Percentiles rank a stretch among this genome's conserved stretches.
These are phyloP conservation scores for Dryadula phaetusa DNA, from an alignment of 2,888 invertebrate genomes.

Conservation along the genomic window DNA sequence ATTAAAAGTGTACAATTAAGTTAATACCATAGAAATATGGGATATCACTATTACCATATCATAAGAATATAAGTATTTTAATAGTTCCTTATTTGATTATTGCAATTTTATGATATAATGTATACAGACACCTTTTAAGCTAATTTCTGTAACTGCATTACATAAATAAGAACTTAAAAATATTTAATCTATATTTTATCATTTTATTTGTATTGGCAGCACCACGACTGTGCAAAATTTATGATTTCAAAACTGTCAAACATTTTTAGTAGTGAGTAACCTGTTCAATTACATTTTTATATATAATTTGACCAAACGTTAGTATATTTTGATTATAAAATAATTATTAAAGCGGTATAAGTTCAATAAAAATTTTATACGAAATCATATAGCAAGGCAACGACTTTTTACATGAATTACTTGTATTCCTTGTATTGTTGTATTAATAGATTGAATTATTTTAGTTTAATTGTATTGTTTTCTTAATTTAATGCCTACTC, in stretches of 20 bases:
- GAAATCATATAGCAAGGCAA: background rate
- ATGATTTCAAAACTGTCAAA: constrained; percentile 16
- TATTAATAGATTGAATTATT: constrained; percentile 18
- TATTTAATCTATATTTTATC: background rate
- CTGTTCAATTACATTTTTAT: constrained; percentile 1
- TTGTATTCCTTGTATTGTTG: background rate
- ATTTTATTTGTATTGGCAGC: constrained; percentile 6
- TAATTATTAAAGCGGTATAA: background rate
- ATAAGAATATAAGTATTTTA: too few relatives aligned
- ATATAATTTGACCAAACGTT: constrained; percentile 1
- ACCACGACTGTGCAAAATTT: constrained; percentile 16
- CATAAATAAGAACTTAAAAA: background rate
- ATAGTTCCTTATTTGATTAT: too few relatives aligned
- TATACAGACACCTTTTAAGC: too few relatives aligned
- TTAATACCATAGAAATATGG: too few relatives aligned
- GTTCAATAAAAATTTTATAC: background rate
- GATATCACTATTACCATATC: too few relatives aligned
- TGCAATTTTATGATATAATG: too few relatives aligned
- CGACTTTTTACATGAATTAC: background rate
- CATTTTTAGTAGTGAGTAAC: constrained; percentile 19
- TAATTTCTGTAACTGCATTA: background rate
- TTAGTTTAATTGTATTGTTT: background rate
- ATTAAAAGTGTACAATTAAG: too few relatives aligned
- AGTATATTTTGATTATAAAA: background rate
- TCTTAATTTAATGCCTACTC: background rate